Evolutionary conservation across 2,797 vertebrate genomes (phyloP).

Genomic region (Neomorphus geoffroyi): DNA sequence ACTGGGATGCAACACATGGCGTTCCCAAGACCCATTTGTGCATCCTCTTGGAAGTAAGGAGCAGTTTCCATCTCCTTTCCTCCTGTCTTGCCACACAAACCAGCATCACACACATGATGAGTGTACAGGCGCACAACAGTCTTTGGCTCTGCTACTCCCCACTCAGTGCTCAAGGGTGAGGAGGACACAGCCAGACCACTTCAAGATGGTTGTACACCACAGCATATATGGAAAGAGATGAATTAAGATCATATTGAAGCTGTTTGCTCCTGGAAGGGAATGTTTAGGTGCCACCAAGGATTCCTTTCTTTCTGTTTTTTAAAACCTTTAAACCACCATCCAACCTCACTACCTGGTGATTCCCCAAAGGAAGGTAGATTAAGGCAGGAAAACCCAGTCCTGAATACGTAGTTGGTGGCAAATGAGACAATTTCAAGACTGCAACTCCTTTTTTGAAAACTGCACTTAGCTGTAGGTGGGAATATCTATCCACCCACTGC

Average conservation of each 20-base stretch:
- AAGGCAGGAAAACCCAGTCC: not conserved
- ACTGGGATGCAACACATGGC: accelerated
- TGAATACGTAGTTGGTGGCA: not conserved
- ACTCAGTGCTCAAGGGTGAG: not conserved
- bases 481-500: not conserved
- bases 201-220: not conserved
- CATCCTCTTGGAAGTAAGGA: not conserved
- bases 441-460: not conserved
- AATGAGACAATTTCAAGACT: not conserved
- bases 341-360: not conserved
- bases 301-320: not conserved
- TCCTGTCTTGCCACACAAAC: not conserved
- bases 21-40: not conserved
- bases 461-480: not conserved
- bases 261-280: not conserved
- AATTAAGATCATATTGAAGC: not conserved
- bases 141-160: not conserved
- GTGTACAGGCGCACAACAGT: not conserved
- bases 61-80: not conserved
- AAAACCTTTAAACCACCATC: not conserved
- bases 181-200: not conserved
- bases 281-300: not conserved
- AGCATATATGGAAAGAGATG: not conserved
- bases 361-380: not conserved
- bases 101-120: not conserved